Conservation (phyloP, 2,888 invertebrate species). For the Tribolium freemani region DNA sequence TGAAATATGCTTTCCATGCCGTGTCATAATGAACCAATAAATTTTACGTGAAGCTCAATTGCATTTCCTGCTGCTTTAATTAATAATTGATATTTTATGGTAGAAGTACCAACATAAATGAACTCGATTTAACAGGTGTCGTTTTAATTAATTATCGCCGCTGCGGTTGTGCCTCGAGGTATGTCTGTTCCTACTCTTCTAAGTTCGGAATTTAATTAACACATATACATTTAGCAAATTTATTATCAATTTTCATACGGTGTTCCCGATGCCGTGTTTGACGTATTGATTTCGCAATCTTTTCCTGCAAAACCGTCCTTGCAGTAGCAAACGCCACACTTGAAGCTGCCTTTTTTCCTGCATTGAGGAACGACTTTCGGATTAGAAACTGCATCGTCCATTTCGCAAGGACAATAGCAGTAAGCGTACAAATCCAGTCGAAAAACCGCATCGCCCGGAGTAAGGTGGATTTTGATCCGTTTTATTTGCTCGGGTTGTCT, state of each 20-base stretch:
- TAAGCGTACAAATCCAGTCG: conserved; percentile 13
- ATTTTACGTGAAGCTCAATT: conserved; percentile 18
- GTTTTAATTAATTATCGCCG: conserved; percentile 13
- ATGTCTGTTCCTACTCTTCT: conserved; percentile 10
- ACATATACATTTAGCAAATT: background rate
- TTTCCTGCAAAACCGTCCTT: background rate
- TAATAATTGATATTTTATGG: conserved; percentile 22
- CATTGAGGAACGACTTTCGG: background rate
- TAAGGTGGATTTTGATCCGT: background rate
- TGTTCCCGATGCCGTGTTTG: background rate
- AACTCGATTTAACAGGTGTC: conserved; percentile 25
- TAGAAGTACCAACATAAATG: conserved; percentile 17
- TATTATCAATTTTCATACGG: conserved; percentile 1
- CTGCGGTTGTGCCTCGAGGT: conserved; percentile 2
- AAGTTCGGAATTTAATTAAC: conserved; percentile 24
- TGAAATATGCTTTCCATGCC: conserved; percentile 14
- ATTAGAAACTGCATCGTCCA: background rate
- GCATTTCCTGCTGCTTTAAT: conserved; percentile 16
- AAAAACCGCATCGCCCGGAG: background rate
- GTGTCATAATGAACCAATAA: conserved; percentile 37
- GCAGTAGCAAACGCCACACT: conserved; percentile 25
- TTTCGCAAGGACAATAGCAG: conserved; percentile 22
- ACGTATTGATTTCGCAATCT: conserved; percentile 13
- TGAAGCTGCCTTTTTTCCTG: background rate
- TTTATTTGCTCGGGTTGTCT: conserved; percentile 10